phyloP scores from a whole-genome alignment of 2,888 invertebrate genomes.

The Oligia strigilis region DNA sequence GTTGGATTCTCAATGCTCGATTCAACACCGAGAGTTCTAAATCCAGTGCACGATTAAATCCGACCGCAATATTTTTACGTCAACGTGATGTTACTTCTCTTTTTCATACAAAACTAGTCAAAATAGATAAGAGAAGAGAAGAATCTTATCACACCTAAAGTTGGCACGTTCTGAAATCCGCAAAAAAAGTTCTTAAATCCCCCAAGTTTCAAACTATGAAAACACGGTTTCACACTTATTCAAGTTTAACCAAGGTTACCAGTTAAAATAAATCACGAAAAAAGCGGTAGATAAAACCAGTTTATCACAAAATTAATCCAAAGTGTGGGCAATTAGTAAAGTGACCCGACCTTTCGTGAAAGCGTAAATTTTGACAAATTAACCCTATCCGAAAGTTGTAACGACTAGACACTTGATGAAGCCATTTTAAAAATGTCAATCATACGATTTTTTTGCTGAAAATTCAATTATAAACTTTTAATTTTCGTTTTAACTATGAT shows the following conservation, averaged over 20 bases:
- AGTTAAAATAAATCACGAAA: neutral
- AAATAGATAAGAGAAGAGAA: neutral
- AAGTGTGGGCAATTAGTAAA: constrained; percentile 31
- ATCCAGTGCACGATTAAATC: neutral
- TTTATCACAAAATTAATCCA: constrained; percentile 24
- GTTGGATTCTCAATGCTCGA: neutral
- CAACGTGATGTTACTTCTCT: neutral
- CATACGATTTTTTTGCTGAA: constrained; percentile 14
- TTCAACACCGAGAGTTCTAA: neutral
- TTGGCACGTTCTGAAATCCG: neutral
- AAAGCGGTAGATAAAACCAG: constrained; percentile 13
- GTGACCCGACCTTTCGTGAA: neutral
- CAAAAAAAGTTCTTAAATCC: neutral
- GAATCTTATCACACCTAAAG: neutral
- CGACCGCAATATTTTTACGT: too few species aligned
- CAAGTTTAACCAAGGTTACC: neutral
- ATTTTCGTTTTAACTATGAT: constrained; percentile 37
- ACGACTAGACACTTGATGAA: constrained; percentile 29
- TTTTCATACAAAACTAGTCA: neutral
- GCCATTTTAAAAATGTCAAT: constrained; percentile 22
- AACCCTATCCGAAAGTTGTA: constrained; percentile 25
- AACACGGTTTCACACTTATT: neutral
- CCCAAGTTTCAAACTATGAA: neutral
- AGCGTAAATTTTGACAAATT: constrained; percentile 51
- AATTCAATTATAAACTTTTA: constrained; percentile 48